Evolutionary conservation across 2,113 vertebrate genomes (phyloP).

Genomic region (Tyrannus savana): DNA sequence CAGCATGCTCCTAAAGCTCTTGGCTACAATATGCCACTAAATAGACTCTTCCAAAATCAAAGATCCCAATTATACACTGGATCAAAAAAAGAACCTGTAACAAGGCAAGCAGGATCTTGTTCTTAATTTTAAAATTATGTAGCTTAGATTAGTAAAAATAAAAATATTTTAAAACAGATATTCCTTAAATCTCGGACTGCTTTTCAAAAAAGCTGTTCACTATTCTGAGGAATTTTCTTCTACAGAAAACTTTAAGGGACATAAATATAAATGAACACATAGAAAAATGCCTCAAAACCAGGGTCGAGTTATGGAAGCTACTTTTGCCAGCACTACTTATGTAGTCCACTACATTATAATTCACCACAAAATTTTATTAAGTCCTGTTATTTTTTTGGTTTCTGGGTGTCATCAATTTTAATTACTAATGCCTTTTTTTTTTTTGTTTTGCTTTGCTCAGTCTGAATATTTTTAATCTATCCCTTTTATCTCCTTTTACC

Average conservation of each 20-base stretch:
- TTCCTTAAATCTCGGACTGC: background rate
- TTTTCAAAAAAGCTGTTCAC: background rate
- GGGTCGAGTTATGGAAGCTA: background rate
- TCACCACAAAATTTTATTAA: background rate
- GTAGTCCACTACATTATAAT: background rate
- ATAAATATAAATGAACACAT: background rate
- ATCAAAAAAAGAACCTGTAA: background rate
- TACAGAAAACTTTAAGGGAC: background rate
- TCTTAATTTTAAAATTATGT: background rate
- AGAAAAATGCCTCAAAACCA: background rate
- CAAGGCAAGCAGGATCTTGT: background rate
- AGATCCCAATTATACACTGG: background rate
- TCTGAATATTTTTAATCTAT: background rate
- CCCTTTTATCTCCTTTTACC: background rate
- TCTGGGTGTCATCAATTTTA: conserved; percentile 10
- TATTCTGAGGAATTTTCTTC: background rate
- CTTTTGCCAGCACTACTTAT: background rate
- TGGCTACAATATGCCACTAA: background rate
- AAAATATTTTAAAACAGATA: background rate
- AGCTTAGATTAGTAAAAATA: background rate
- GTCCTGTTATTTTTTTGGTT: background rate
- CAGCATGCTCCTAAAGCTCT: background rate
- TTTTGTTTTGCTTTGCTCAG: background rate
- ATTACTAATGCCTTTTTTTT: background rate
- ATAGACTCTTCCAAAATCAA: background rate